A percentile compares a stretch with the other conserved stretches of the same genome.
Evolutionary conservation across 2,113 vertebrate genomes (phyloP).

Genomic region (Notiomystis cincta): DNA sequence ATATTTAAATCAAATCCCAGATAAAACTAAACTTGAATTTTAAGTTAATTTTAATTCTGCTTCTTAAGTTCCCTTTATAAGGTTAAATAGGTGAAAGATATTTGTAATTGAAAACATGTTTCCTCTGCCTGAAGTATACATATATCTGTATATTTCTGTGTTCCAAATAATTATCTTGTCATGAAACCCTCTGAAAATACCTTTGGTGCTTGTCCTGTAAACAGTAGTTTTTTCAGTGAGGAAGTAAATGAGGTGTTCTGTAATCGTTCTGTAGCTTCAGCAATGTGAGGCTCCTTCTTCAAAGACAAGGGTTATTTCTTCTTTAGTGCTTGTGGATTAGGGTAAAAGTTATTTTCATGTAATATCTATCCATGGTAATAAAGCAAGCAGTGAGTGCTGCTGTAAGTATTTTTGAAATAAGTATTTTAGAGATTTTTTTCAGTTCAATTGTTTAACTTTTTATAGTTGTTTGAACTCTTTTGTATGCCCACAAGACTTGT

Average conservation of each 20-base stretch:
- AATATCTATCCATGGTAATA: background rate
- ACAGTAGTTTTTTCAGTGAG: background rate
- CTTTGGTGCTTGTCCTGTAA: background rate
- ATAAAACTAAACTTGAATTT: background rate
- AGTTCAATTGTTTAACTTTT: background rate
- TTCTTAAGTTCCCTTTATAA: background rate
- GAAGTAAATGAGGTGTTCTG: background rate
- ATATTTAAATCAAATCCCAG: background rate
- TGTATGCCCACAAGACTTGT: background rate
- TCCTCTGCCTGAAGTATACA: background rate
- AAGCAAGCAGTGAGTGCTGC: background rate
- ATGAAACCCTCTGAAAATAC: background rate
- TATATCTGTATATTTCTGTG: background rate
- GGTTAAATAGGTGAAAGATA: background rate
- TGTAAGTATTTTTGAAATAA: background rate
- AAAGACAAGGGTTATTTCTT: background rate
- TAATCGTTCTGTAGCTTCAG: background rate
- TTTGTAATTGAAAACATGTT: background rate
- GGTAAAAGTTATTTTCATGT: background rate
- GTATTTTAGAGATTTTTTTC: background rate
- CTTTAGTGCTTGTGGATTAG: background rate
- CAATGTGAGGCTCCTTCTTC: background rate
- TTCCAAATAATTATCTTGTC: background rate
- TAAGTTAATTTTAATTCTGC: background rate
- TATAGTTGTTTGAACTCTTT: background rate